A percentile compares a stretch with the other conserved stretches of the same genome.
Evolutionary conservation across 2,113 vertebrate genomes (phyloP).

Genomic region (Lagopus leucura): DNA sequence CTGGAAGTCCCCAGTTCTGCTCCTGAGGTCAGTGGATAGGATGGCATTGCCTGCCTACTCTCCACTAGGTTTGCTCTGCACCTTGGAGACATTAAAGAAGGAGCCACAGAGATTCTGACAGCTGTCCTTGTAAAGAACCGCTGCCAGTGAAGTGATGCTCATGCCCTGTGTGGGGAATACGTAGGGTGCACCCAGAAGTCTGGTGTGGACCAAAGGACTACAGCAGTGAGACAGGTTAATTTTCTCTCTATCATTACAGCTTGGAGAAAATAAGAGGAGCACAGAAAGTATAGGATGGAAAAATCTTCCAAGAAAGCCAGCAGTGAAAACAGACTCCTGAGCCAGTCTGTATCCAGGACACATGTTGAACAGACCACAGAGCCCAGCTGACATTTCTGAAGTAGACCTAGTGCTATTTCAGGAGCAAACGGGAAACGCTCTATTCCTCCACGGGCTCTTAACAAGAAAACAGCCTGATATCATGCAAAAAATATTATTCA

Average conservation of each 20-base stretch:
- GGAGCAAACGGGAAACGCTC: constrained; percentile 29
- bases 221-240: background rate
- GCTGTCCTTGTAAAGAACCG: background rate
- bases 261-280: background rate
- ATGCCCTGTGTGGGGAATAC: background rate
- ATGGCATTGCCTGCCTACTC: background rate
- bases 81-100: background rate
- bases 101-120: background rate
- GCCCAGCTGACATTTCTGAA: background rate
- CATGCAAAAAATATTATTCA: constrained; percentile 5
- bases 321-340: background rate
- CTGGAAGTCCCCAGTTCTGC: background rate
- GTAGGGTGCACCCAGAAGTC: background rate
- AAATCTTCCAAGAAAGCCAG: background rate
- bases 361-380: background rate
- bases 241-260: background rate
- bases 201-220: background rate
- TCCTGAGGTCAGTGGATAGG: background rate
- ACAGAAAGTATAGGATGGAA: background rate
- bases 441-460: background rate
- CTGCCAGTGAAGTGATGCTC: background rate
- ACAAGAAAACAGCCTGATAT: constrained; percentile 37
- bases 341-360: background rate
- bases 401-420: constrained; percentile 35
- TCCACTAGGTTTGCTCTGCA: background rate